Evolutionary conservation across 2,113 vertebrate genomes (phyloP), one percentile per base, ranked within the genome.

Genomic region (Agelaius phoeniceus): DNA sequence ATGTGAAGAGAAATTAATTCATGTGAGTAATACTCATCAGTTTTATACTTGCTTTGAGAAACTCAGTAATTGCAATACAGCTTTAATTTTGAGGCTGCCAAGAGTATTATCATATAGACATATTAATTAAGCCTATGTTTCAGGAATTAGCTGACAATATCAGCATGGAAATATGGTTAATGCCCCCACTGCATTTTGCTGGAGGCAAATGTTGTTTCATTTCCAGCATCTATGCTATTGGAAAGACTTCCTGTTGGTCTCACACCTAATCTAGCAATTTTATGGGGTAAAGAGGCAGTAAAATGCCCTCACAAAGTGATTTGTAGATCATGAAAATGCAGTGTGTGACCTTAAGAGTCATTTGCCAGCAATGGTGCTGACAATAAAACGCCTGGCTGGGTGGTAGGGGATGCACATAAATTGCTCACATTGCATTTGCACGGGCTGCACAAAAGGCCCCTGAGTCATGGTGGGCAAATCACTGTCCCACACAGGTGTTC

Each of bases 321-420:
- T 93, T 95, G 93, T 88, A 89, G 85, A 54, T 92, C 43, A 82
- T 92, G 89, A 97, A 96, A 96, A 84, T 33, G 59, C 57, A 37
- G 8, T 10, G 24, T 58, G 74, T 92, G 94, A 96, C 96, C 95
- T 93, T 95, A 94, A 78, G 57, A 85, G 73, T 74, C 5, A 77
- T 83, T 75, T 78, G 68, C 61, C 48, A 68, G 85, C n/a, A 41
- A 23, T 0, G 52, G 52, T 26, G 26, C 28, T 48, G 83, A 74
- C 69, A 89, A 85, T 96, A 80, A 96, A 96, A 77, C 0, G 19
- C n/a, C 66, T 84, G 69, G 27, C n/a, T 77, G 66, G 48, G 28
- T 49, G 31, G 41, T 14, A 48, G 63, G 77, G 77, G 76, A 76
- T 28, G 65, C 57, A 73, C 78, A 91, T 79, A 59, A 96, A 95